These are phyloP conservation scores for Allophyes oxyacanthae DNA, from an alignment of 2,888 invertebrate genomes.

Conservation along the genomic window DNA sequence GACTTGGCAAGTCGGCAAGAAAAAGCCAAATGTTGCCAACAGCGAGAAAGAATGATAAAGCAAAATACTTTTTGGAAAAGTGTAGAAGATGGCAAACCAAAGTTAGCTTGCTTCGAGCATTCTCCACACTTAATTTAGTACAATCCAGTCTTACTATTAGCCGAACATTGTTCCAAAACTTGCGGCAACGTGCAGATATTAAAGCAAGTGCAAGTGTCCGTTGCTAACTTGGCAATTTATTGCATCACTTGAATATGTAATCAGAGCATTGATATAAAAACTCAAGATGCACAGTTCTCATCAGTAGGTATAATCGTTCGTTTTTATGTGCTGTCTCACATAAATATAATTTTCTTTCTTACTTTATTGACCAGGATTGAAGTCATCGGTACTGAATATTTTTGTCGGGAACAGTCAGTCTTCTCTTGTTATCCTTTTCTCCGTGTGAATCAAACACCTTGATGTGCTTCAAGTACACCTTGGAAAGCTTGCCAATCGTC, in stretches of 20 bases:
- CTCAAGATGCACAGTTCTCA: no score
- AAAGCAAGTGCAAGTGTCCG: slow-evolving; percentile 54
- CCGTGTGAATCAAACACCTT: no score
- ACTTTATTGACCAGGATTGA: no score
- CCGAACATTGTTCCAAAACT: slow-evolving; percentile 20
- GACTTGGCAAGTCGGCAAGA: slow-evolving; percentile 20
- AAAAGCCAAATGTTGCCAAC: slow-evolving; percentile 27
- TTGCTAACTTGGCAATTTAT: slow-evolving; percentile 67
- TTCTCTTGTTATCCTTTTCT: no score
- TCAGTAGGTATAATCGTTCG: no score
- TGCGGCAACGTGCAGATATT: slow-evolving; percentile 14
- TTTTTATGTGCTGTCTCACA: no score
- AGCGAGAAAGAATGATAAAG: slow-evolving; percentile 6
- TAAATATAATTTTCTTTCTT: no score
- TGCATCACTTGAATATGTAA: slow-evolving; percentile 72
- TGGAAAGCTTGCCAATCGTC: no score
- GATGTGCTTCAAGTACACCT: no score
- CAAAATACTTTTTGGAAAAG: slow-evolving; percentile 13
- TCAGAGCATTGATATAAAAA: slow-evolving; percentile 31
- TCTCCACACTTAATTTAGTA: neutral
- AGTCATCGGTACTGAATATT: no score
- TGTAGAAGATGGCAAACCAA: slow-evolving; percentile 2
- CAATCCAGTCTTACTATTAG: neutral
- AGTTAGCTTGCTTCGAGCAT: neutral
- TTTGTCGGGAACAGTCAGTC: no score